Evolutionary conservation across 2,888 invertebrate species (phyloP), one percentile per base, ranked within the genome.

Genomic region (Lasioglossum pauxillum): DNA sequence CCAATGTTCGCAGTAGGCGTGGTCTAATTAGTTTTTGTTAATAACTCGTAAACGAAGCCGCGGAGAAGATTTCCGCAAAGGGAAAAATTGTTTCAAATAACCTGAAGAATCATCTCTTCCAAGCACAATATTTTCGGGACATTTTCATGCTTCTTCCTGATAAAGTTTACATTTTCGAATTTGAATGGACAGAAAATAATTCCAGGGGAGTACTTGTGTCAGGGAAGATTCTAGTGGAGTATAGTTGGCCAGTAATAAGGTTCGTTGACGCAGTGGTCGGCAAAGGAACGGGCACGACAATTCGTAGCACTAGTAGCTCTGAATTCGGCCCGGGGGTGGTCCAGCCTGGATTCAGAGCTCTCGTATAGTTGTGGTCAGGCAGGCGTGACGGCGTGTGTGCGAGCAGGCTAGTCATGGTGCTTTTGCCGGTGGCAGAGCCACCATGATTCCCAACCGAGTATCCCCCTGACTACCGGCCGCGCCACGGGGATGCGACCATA

Each of bases 301-400:
- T 84, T 80, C 83, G 83, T 75, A 83, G 84, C 75, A 75, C 77
- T 78, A 57, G 76, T 82, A 84, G 84, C 64, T 46, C 78, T 77
- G 78, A 84, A 81, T 84, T 83, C 82, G 83, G 80, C 80, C 71
- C 71, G 84, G 84, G 89, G 90, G 89, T 90, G 89, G 89, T 88
- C 90, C 92, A 88, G 86, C 87, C 90, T 74, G 88, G 82, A 85
- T 82, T 74, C 83, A 80, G 90, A 74, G 84, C 76, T 91, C 93
- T 94, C 93, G 93, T 94, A 93, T 94, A 94, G 94, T 93, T 94
- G 94, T 92, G 94, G 94, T 94, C 94, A 94, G 60, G 94, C 94
- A 93, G 93, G 93, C 94, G 94, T 94, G 94, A 94, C 94, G 94
- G 92, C 91, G 89, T 89, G 91, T 86, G 91, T 86, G 88, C 89